Conservation (phyloP, 2,113 vertebrate species). For the Muntiacus muntjak region DNA sequence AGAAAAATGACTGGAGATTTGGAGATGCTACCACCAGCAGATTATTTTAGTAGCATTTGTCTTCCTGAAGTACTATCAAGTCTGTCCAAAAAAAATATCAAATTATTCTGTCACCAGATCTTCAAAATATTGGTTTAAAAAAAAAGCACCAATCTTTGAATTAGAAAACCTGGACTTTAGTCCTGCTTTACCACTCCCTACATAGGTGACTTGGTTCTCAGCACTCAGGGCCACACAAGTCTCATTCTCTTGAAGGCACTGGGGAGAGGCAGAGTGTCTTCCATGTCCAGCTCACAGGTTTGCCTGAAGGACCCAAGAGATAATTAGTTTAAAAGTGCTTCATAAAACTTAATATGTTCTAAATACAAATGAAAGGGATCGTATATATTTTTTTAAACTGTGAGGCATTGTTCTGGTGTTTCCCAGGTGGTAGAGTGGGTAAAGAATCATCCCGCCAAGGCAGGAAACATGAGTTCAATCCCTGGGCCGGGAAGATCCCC, state of each 20-base stretch:
- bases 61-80: background rate
- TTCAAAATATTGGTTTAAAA: background rate
- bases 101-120: background rate
- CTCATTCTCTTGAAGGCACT: background rate
- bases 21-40: background rate
- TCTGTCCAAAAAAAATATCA: background rate
- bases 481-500: background rate
- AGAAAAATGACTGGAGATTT: background rate
- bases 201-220: background rate
- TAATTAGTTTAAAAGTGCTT: slow-evolving; percentile 2
- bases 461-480: background rate
- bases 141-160: background rate
- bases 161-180: background rate
- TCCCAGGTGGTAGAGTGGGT: background rate
- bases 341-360: slow-evolving; percentile 29
- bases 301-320: slow-evolving; percentile 15
- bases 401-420: background rate
- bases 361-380: slow-evolving; percentile 24
- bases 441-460: background rate
- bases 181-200: background rate
- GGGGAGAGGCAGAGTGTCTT: background rate
- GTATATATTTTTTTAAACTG: background rate
- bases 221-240: background rate
- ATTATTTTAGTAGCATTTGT: background rate
- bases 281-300: background rate